A percentile compares a stretch with the other conserved stretches of the same genome.
These are phyloP conservation scores for Hyperoodon ampullatus DNA, from an alignment of 2,113 vertebrate genomes.

Conservation along the genomic window DNA sequence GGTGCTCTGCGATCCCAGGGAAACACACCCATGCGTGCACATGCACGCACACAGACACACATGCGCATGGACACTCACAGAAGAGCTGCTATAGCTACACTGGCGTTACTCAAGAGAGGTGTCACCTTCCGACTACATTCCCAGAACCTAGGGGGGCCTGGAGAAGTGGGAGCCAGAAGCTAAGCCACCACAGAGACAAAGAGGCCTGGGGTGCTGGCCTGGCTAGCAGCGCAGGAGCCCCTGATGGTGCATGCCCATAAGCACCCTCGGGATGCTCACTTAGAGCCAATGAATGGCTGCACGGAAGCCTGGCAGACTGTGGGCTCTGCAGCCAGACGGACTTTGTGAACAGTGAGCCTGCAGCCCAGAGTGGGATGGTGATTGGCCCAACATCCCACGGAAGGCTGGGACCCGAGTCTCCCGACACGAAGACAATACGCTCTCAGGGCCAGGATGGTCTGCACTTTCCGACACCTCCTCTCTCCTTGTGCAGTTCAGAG, in stretches of 20 bases:
- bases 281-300: background rate
- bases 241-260: fast-evolving
- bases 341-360: background rate
- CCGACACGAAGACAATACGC: fast-evolving
- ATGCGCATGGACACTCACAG: background rate
- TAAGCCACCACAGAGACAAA: background rate
- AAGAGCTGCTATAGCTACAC: background rate
- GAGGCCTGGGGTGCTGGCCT: background rate
- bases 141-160: background rate
- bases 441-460: background rate
- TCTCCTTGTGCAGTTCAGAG: background rate
- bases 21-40: background rate
- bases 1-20: background rate
- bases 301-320: background rate
- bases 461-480: background rate
- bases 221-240: background rate
- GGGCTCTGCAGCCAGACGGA: background rate
- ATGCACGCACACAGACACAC: background rate
- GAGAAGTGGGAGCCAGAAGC: background rate
- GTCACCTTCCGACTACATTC: fast-evolving
- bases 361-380: background rate
- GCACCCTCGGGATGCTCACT: background rate
- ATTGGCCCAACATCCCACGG: background rate
- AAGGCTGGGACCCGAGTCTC: background rate
- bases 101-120: background rate